Percentiles rank a stretch among this genome's conserved stretches.
phyloP scores from a whole-genome alignment of 2,888 invertebrate species.

The Polia nebulosa region DNA sequence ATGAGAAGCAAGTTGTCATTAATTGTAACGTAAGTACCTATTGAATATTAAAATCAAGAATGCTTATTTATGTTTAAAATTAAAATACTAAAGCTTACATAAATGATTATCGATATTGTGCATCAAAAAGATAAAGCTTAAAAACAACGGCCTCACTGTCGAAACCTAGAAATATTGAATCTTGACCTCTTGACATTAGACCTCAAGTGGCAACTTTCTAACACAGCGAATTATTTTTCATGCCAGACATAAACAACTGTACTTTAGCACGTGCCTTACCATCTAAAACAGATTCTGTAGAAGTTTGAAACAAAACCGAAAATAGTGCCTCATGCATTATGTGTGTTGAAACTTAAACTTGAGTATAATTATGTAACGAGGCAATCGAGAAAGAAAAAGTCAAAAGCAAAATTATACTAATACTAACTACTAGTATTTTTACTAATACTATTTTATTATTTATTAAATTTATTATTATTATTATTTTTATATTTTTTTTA shows the following conservation, averaged over 20 bases:
- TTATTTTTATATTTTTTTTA: too few species aligned
- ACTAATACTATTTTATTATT: too few species aligned
- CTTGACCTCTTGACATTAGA: constrained; percentile 62
- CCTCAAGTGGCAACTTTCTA: constrained; percentile 57
- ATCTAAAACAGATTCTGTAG: constrained; percentile 1
- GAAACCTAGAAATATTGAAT: constrained; percentile 48
- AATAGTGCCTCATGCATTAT: not conserved
- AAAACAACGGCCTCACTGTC: constrained; percentile 25
- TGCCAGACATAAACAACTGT: constrained; percentile 25
- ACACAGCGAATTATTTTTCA: constrained; percentile 21
- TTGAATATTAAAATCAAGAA: too few species aligned
- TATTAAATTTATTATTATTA: too few species aligned
- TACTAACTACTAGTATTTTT: too few species aligned
- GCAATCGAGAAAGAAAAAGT: not conserved
- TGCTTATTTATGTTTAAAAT: not conserved
- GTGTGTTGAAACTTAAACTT: not conserved
- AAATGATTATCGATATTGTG: not conserved
- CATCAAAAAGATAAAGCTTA: constrained; percentile 10
- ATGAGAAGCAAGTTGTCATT: too few species aligned
- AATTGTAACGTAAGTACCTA: too few species aligned
- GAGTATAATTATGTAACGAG: not conserved
- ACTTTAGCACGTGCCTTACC: not conserved
- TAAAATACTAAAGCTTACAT: not conserved
- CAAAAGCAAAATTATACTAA: not conserved
- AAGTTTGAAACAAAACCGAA: not conserved